These are phyloP conservation scores for Actinia equina DNA, from an alignment of 64 coral and sea anemone genomes.

Conservation along the genomic window DNA sequence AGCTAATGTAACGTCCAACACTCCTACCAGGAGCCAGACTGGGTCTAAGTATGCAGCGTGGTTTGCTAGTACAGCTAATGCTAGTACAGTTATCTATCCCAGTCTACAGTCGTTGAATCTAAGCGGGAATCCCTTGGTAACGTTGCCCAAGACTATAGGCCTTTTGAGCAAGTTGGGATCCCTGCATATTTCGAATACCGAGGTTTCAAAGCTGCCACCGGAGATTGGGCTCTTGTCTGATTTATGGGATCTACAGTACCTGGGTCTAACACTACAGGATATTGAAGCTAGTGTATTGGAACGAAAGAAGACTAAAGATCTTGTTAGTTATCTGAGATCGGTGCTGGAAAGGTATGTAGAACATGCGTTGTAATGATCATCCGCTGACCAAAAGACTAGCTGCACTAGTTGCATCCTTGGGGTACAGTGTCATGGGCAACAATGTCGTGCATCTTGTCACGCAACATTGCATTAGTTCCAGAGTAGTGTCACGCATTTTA, in stretches of 20 bases:
- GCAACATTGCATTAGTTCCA: no score
- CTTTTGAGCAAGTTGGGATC: conserved; percentile 80
- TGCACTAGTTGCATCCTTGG: no score
- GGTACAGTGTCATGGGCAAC: not conserved
- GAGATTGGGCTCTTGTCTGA: conserved; percentile 84
- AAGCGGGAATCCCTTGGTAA: conserved; percentile 56
- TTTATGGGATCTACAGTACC: conserved; percentile 89
- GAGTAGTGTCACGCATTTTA: no score
- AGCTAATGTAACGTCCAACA: not conserved
- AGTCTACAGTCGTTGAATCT: conserved; percentile 82
- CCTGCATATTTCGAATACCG: conserved; percentile 74
- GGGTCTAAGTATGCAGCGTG: conserved; percentile 22
- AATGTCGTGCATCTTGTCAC: not conserved
- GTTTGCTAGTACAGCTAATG: conserved; percentile 27
- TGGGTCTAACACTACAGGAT: conserved; percentile 72
- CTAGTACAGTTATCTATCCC: conserved; percentile 59
- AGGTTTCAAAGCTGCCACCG: conserved; percentile 67
- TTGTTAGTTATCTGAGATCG: conserved; percentile 91
- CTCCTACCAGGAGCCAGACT: not conserved
- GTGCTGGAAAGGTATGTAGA: conserved; percentile 79
- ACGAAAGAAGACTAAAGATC: conserved; percentile 86
- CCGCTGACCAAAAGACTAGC: not conserved
- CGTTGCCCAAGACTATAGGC: conserved; percentile 62
- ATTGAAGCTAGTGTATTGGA: conserved; percentile 90
- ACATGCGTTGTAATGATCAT: not conserved